These are phyloP conservation scores for Stigmatopora argus DNA, from an alignment of 2,113 vertebrate species.

Conservation along the genomic window DNA sequence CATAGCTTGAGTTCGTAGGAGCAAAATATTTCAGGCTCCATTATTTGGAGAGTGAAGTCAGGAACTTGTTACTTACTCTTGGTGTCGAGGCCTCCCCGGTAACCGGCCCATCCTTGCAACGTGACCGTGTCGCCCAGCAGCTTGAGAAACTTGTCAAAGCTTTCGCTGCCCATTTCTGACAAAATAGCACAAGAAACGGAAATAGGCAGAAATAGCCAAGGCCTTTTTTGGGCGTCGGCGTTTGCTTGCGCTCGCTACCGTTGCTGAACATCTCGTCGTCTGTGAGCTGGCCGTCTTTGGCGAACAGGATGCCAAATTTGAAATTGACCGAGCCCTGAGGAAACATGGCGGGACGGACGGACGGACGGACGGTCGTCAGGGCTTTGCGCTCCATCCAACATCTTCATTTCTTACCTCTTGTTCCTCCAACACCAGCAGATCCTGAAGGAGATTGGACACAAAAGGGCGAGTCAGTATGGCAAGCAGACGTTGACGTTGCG, in stretches of 20 bases:
- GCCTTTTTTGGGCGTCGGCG: not conserved
- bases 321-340: conserved; percentile 95
- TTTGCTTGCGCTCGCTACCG: conserved; percentile 67
- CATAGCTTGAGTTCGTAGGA: no score
- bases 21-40: no score
- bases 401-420: conserved; percentile 79
- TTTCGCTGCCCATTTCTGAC: conserved; percentile 87
- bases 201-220: not conserved
- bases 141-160: conserved; percentile 86
- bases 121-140: conserved; percentile 87
- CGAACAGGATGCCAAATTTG: conserved; percentile 96
- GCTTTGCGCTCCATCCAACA: no score
- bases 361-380: not conserved
- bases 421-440: conserved; percentile 95
- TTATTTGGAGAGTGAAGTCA: no score
- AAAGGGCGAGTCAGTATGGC: not conserved
- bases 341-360: not conserved
- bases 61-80: conserved; percentile 74
- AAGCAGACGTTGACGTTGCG: no score
- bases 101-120: conserved; percentile 94
- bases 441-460: conserved; percentile 71
- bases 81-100: conserved; percentile 94
- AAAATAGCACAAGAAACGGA: not conserved
- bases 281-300: conserved; percentile 95
- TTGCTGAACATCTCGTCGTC: conserved; percentile 99